Evolutionary conservation across 2,113 vertebrate genomes (phyloP), one percentile per base, ranked within the genome.

Genomic region (Phalacrocorax carbo): DNA sequence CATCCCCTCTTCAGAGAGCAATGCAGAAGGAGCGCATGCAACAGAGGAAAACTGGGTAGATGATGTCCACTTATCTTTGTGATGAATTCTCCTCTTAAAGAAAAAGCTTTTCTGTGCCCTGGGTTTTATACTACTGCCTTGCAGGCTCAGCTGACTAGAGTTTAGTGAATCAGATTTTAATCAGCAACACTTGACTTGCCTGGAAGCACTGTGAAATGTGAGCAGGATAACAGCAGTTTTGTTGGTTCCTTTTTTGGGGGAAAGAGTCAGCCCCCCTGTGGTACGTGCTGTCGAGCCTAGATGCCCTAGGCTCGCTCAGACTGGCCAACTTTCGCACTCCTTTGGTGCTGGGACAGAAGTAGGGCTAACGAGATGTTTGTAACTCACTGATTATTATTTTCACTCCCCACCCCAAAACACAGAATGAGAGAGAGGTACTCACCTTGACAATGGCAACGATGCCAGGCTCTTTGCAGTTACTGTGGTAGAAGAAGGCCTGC

Each of bases 401-500:
- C 46, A 46, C 32, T 14, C 15, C 25, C 44, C 8, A 12, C 20
- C n/a, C 46, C 4, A 10, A 46, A 86, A 60, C 26, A 55, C 27
- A 65, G 25, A 19, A 46, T 0, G 2, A 82, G 75, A 61, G 75
- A 68, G 49, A 57, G 11, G 32, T 7, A 18, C 98, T 97, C 58
- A 99, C 99, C 98, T 99, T 98, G 95, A 99, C 97, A 38, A 99
- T 64, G 73, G 98, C 99, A 54, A 98, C 99, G 2, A 99, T 98
- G 46, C 99, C 99, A 5, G 99, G 99, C 64, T 99, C 98, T 93
- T 99, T 99, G 89, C 99, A 99, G 98, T 99, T 99, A 86, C 99
- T 99, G 97, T 99, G 99, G 97, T 99, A 99, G 98, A 99, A 99
- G 97, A 99, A 99, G 15, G 99, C 99, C 91, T 97, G 85, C 75